Conservation (phyloP, 2,797 vertebrate species). For the Pygocentrus nattereri region DNA sequence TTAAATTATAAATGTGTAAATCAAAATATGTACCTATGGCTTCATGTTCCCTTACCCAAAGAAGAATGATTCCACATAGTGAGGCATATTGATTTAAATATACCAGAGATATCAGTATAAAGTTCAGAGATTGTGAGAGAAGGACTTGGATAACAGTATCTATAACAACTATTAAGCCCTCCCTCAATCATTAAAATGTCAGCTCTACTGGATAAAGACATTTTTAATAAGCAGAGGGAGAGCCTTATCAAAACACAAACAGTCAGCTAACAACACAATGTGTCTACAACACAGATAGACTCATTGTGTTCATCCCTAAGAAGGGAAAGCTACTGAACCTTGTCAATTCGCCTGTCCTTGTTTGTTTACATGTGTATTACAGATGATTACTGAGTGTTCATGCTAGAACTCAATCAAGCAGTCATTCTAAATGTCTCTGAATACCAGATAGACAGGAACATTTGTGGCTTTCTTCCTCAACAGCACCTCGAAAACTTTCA, state of each 20-base stretch:
- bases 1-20: no score
- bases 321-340: slow-evolving; percentile 33
- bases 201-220: no score
- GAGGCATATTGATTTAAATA: no score
- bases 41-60: no score
- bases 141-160: no score
- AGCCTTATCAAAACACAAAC: background rate
- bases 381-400: slow-evolving; percentile 59
- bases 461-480: slow-evolving; percentile 50
- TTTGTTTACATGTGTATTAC: slow-evolving; percentile 63
- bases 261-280: background rate
- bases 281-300: slow-evolving; percentile 13
- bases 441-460: slow-evolving; percentile 57
- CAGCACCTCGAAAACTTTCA: slow-evolving; percentile 34
- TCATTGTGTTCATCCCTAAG: slow-evolving; percentile 40
- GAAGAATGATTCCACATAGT: no score
- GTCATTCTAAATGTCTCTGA: slow-evolving; percentile 42
- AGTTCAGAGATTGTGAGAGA: no score
- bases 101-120: no score
- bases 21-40: background rate
- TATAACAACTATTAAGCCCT: background rate
- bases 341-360: slow-evolving; percentile 60
- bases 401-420: slow-evolving; percentile 66
- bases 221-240: no score
- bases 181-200: background rate